Conservation (phyloP, 1,140 invertebrate genomes). For the Scaptomyza graminum region DNA sequence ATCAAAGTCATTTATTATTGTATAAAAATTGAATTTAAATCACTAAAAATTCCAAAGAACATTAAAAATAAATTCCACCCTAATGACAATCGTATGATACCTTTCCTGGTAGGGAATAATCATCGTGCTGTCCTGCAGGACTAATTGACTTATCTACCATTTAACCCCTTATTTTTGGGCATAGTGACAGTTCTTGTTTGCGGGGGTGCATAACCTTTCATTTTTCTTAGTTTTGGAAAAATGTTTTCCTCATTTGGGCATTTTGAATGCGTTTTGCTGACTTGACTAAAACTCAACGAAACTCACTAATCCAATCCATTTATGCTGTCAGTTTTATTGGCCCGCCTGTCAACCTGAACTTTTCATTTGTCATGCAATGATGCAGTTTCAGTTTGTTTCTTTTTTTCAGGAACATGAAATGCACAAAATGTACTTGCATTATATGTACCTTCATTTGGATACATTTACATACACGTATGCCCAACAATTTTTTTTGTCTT, state of each 20-base stretch:
- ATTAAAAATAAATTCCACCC: neutral
- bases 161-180: slow-evolving; percentile 22
- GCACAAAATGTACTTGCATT: slow-evolving; percentile 50
- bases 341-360: slow-evolving; percentile 76
- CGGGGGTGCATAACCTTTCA: slow-evolving; percentile 11
- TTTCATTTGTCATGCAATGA: slow-evolving; percentile 77
- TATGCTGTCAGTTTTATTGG: slow-evolving; percentile 81
- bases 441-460: slow-evolving; percentile 20
- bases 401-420: slow-evolving; percentile 66
- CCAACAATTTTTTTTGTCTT: slow-evolving; percentile 60
- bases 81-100: neutral
- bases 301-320: slow-evolving; percentile 74
- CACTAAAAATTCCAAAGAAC: neutral
- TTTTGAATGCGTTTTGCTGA: slow-evolving; percentile 51
- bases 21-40: no score
- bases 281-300: slow-evolving; percentile 69
- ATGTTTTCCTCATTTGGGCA: slow-evolving; percentile 19
- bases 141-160: slow-evolving; percentile 45
- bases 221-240: slow-evolving; percentile 11
- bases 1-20: no score
- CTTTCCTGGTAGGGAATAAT: slow-evolving; percentile 4
- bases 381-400: slow-evolving; percentile 47
- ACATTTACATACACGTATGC: neutral
- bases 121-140: slow-evolving; percentile 2
- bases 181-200: slow-evolving; percentile 25